Evolutionary conservation across 2,113 vertebrate species (phyloP).

Genomic region (Falco punctatus): DNA sequence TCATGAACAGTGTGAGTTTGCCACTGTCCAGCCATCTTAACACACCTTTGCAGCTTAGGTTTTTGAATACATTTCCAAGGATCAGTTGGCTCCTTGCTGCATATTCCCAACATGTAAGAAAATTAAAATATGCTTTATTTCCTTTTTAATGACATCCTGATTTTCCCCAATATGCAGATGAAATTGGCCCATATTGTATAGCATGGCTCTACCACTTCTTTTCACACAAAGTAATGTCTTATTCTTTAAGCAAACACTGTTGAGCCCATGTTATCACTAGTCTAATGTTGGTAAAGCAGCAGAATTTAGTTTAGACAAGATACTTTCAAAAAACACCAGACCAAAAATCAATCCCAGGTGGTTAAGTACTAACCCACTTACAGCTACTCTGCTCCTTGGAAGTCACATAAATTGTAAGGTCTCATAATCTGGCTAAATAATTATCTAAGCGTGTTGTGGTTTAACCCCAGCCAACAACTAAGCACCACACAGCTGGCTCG

Average conservation of each 20-base stretch:
- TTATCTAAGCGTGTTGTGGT: not conserved
- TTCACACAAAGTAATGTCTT: not conserved
- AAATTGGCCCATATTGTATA: not conserved
- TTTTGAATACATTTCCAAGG: not conserved
- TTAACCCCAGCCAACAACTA: no score
- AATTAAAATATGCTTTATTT: not conserved
- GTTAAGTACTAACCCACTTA: not conserved
- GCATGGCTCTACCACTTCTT: not conserved
- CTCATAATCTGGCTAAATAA: slow-evolving; percentile 38
- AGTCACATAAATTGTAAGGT: slow-evolving; percentile 1
- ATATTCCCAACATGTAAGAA: not conserved
- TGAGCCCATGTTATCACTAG: not conserved
- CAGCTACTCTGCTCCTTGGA: not conserved
- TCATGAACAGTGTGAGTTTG: not conserved
- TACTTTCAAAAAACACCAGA: not conserved
- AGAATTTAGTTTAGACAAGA: not conserved
- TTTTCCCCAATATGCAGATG: not conserved
- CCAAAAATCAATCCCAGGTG: not conserved
- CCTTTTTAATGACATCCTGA: not conserved
- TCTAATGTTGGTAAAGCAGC: not conserved
- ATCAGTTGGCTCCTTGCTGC: not conserved
- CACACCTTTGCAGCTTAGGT: not conserved
- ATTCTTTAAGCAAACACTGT: not conserved
- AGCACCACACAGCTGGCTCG: no score
- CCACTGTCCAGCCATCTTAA: not conserved